Percentiles rank a stretch among this genome's conserved stretches.
These are phyloP conservation scores for Theropithecus gelada DNA, from an alignment of 2,113 vertebrate genomes.

Conservation along the genomic window DNA sequence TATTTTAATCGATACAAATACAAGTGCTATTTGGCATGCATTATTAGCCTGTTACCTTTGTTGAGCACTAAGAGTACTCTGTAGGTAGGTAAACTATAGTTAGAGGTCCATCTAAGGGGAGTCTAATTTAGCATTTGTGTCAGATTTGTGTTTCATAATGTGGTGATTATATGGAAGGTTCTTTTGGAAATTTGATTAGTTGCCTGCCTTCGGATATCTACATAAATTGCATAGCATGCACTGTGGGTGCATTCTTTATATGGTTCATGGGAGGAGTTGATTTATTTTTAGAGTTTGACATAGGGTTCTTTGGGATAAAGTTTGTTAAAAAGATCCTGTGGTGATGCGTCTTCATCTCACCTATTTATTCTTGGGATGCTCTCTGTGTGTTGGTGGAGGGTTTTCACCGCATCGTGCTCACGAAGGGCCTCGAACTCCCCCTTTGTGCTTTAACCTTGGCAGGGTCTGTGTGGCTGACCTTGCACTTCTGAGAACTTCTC, in stretches of 20 bases:
- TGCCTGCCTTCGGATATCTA: neutral
- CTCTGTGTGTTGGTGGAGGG: neutral
- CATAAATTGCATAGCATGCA: neutral
- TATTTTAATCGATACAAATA: slow-evolving; percentile 24
- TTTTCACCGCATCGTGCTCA: neutral
- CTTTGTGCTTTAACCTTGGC: slow-evolving; percentile 19
- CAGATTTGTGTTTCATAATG: neutral
- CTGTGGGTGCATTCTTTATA: neutral
- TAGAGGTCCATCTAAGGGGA: neutral
- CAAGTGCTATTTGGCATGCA: neutral
- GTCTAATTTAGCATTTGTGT: neutral
- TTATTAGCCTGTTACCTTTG: neutral
- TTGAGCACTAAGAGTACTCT: neutral
- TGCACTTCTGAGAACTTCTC: slow-evolving; percentile 26
- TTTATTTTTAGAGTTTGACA: slow-evolving; percentile 1
- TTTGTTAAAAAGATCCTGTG: neutral
- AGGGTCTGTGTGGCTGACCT: neutral
- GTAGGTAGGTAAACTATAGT: neutral
- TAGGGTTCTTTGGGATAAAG: neutral
- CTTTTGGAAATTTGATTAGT: slow-evolving; percentile 11
- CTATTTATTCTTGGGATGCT: neutral
- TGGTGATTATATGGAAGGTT: neutral
- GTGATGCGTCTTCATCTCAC: neutral
- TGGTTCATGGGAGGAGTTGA: slow-evolving; percentile 20
- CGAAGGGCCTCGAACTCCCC: neutral